Evolutionary conservation across 2,113 vertebrate genomes (phyloP), one percentile per base, ranked within the genome.

Genomic region (Hydrochoerus hydrochaeris): DNA sequence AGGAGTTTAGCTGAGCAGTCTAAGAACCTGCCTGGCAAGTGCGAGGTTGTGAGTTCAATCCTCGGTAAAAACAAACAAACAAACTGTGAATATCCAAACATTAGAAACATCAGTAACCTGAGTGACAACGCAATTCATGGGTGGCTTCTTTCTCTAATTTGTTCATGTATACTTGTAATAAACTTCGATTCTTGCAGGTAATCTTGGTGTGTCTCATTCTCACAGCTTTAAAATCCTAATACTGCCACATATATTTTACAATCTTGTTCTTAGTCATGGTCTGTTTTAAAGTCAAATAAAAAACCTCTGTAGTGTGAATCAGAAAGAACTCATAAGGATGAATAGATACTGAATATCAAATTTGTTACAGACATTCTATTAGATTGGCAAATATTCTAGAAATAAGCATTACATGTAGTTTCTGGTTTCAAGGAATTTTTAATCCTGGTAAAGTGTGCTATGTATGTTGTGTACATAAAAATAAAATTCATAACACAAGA

Each of bases 161-260:
- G 52, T 26, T 94, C 95, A 85, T 71, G 1, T 44, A 78, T 49
- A 3, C 13, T 88, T 82, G 35, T 14, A 82, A 63, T 46, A 85
- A 82, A 77, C 12, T 4, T 85, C 52, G 4, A 92, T 46, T 28
- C 7, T 3, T 93, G 69, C 85, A 80, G 38, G 5, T 38, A 82
- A 82, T 60, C 12, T 94, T 22, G 20, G 2, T 73, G 16, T 63
- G 28, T 73, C 35, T 91, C 65, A 86, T 97, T 85, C 58, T 52
- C 83, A 7, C 1, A 91, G 10, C 35, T 88, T 97, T 91, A 95
- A 88, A 85, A 83, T 92, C 44, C 32, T 92, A 77, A 92, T 88
- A 52, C 0, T 32, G 90, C n/a, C 20, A 77, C 35, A 88, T 69
- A 69, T 16, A 77, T 63, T 52, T 95, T 67, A 35, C 5, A 83